Evolutionary conservation across 2,113 vertebrate genomes (phyloP), one percentile per base, ranked within the genome.

Genomic region (Dipodomys spectabilis): DNA sequence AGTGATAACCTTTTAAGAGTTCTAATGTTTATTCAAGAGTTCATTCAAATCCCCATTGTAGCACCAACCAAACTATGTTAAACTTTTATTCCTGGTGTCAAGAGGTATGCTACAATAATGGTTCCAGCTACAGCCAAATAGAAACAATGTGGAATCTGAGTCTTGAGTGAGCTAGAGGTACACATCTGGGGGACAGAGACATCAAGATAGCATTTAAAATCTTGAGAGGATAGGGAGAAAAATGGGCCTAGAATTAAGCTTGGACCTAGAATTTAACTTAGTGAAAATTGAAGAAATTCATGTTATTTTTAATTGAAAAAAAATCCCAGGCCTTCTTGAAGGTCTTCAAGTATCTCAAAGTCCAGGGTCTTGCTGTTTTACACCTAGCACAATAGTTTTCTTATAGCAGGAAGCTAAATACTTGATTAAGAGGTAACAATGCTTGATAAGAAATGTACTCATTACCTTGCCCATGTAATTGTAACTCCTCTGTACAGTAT

Each of bases 371-470:
- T 11, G 53, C 53, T 57, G 53, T 57, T 57, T 57, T 16, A 57
- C 49, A 53, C 49, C 49, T 57, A 57, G 13, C 53, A 57, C 15
- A 57, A 57, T 57, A 57, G 15, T 35, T 91, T 89, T 28, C 25
- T 69, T 49, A 62, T 19, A 60, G n/a, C 20, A 91, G 60, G 25
- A 95, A 88, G 53, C 78, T 68, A 94, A 87, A 75, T 28, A 88
- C 68, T 83, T 88, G 57, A 71, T 82, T 39, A 64, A 73, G 87
- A 39, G 35, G 35, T 4, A 39, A 39, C 35, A 39, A 39, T 39
- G 35, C 35, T 39, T 39, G 35, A 39, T 39, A 39, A 39, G 35
- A 39, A 39, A 39, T 39, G 35, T 39, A 39, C 35, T 39, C 35
- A 4, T 39, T 39, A 39, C 35, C 35, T 39, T 39, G 35, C 35